phyloP scores from a whole-genome alignment of 2,888 invertebrate genomes.

The Timema cristinae region DNA sequence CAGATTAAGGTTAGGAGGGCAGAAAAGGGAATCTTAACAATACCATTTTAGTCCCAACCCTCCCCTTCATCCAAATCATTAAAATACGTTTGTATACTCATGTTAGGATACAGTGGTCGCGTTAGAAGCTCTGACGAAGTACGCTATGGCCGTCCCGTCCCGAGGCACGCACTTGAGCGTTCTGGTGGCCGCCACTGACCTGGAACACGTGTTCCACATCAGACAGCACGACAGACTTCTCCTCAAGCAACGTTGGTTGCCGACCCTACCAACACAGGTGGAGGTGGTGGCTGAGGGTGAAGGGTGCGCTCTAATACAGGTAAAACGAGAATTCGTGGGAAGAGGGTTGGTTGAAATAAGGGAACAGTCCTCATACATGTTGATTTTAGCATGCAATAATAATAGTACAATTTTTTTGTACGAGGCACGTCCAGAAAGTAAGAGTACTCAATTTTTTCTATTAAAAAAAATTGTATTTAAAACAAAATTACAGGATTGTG shows the following conservation, averaged over 20 bases:
- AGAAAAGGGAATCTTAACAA: no score
- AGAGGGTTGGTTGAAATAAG: no score
- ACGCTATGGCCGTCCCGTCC: constrained; percentile 47
- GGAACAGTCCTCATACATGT: no score
- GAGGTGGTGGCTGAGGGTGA: constrained; percentile 50
- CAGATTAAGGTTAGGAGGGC: no score
- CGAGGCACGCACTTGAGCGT: constrained; percentile 47
- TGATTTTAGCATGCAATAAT: no score
- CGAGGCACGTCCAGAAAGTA: no score
- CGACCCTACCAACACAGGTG: constrained; percentile 46
- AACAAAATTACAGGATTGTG: no score
- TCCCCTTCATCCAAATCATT: no score
- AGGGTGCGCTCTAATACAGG: constrained; percentile 56
- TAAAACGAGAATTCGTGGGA: constrained; percentile 36
- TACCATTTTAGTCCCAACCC: no score
- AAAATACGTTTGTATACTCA: constrained; percentile 1
- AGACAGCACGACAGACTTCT: constrained; percentile 50
- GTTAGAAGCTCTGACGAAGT: constrained; percentile 56
- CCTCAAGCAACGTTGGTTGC: constrained; percentile 46
- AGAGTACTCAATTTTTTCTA: no score
- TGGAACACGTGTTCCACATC: constrained; percentile 46
- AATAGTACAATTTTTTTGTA: no score
- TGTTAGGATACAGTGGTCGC: constrained; percentile 58
- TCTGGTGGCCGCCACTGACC: constrained; percentile 45
- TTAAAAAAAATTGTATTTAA: no score